Conservation (phyloP, 2,113 vertebrate species). For the Argyrosomus japonicus region DNA sequence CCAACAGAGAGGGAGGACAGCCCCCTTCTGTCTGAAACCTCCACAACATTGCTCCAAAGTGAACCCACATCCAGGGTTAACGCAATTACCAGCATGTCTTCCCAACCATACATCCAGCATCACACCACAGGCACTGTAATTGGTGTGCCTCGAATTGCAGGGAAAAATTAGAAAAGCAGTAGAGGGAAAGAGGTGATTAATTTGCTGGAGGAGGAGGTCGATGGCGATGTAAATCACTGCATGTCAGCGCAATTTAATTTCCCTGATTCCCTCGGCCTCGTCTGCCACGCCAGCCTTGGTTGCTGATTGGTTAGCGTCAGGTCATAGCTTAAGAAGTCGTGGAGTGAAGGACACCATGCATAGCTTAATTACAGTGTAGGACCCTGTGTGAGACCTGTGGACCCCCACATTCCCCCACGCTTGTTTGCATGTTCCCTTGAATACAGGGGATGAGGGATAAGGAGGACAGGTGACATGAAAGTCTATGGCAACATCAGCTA, state of each 20-base stretch:
- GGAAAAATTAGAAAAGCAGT: slow-evolving; percentile 69
- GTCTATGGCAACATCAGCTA: slow-evolving; percentile 18
- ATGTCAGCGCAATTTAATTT: slow-evolving; percentile 78
- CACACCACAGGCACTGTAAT: slow-evolving; percentile 74
- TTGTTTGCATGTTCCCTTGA: slow-evolving; percentile 34
- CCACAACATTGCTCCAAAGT: slow-evolving; percentile 58
- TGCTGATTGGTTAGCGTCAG: slow-evolving; percentile 73
- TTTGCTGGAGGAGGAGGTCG: slow-evolving; percentile 73
- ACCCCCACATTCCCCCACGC: not conserved
- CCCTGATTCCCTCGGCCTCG: slow-evolving; percentile 74
- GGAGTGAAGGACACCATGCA: slow-evolving; percentile 57
- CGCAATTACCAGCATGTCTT: slow-evolving; percentile 76
- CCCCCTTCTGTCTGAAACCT: slow-evolving; percentile 68
- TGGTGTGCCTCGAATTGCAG: slow-evolving; percentile 70
- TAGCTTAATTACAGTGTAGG: slow-evolving; percentile 72
- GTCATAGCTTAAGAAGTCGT: slow-evolving; percentile 63
- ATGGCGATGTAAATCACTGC: slow-evolving; percentile 78
- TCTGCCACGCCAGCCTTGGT: slow-evolving; percentile 61
- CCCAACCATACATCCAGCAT: slow-evolving; percentile 69
- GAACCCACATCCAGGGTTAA: slow-evolving; percentile 73
- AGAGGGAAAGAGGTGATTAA: slow-evolving; percentile 76
- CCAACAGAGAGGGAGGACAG: slow-evolving; percentile 67
- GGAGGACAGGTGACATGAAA: slow-evolving; percentile 13
- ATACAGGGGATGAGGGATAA: slow-evolving; percentile 8
- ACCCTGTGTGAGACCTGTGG: slow-evolving; percentile 8